Evolutionary conservation across 2,797 vertebrate genomes (phyloP).

Genomic region (Avahi laniger): DNA sequence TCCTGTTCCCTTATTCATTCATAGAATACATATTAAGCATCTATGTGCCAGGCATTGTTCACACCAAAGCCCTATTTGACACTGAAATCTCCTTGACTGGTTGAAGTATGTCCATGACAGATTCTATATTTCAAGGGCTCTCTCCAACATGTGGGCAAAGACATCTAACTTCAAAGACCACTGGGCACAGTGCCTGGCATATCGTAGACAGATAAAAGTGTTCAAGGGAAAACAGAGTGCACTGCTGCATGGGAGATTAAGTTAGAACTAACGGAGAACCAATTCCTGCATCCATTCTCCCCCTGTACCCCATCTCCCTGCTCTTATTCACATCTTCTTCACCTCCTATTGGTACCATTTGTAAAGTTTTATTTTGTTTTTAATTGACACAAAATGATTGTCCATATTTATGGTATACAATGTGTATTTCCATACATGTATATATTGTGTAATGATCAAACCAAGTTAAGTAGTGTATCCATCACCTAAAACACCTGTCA

Average conservation of each 20-base stretch:
- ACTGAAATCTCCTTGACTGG: neutral
- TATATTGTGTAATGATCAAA: neutral
- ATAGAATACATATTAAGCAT: neutral
- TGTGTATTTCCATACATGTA: neutral
- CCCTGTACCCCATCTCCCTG: accelerated
- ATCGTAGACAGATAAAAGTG: neutral
- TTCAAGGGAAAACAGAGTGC: accelerated
- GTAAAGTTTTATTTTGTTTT: neutral
- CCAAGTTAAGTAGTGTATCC: neutral
- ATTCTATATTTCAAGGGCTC: neutral
- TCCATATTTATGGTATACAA: neutral
- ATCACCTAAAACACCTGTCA: neutral
- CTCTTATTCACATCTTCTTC: neutral
- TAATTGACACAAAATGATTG: neutral
- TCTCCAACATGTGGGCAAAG: neutral
- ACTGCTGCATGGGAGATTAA: accelerated
- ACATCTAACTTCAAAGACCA: neutral
- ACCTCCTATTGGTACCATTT: neutral
- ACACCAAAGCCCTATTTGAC: neutral
- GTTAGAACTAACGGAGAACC: neutral
- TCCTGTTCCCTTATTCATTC: neutral
- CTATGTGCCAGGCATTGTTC: neutral
- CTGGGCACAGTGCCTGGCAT: neutral
- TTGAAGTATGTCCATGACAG: neutral
- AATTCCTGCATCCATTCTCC: too few relatives aligned